Evolutionary conservation across 2,888 invertebrate species (phyloP), one percentile per base, ranked within the genome.

Genomic region (Automeris io): DNA sequence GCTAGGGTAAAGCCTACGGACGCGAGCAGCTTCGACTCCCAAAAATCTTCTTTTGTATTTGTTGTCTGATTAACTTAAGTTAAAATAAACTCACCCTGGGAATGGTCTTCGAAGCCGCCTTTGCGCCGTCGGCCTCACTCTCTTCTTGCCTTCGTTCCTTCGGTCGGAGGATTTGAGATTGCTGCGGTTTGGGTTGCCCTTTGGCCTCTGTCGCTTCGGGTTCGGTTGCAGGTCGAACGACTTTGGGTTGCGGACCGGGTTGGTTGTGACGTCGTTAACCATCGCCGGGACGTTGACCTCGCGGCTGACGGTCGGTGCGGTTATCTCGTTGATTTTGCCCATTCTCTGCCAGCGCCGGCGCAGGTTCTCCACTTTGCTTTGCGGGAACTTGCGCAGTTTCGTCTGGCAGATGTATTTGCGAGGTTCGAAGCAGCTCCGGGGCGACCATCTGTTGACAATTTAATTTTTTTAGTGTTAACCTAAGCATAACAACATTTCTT

Each of bases 381-480:
- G 86, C 19, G 79, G 68, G 2, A 88, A 77, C 45, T 87, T 88
- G 38, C 71, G 82, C 3, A 90, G 73, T 58, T 88, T 89, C 9
- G 89, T 89, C 67, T 93, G 92, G 71, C 94, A 94, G 60, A 94
- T 90, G 78, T 87, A 93, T 60, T 91, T 89, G 45, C 90, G 91
- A 8, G 78, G 72, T 44, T 90, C 88, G 41, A 90, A 67, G 74
- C 94, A 94, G 59, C 83, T 89, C 31, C 88, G 83, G 1, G 91
- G 88, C 34, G 88, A 88, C 94, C 94, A 94, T 61, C 90, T 90
- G 77, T 41, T 81, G 65, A 51, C 53, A 8, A 32, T 8, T 7
- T 18, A 11, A 16, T 2, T 18, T 19, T 34, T 4, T 5, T 2
- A 21, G 7, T 13, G 12, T 21, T 8, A 2, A 26, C n/a, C 7